phyloP scores from a whole-genome alignment of 2,888 invertebrate species.

The Caenorhabditis panamensis region DNA sequence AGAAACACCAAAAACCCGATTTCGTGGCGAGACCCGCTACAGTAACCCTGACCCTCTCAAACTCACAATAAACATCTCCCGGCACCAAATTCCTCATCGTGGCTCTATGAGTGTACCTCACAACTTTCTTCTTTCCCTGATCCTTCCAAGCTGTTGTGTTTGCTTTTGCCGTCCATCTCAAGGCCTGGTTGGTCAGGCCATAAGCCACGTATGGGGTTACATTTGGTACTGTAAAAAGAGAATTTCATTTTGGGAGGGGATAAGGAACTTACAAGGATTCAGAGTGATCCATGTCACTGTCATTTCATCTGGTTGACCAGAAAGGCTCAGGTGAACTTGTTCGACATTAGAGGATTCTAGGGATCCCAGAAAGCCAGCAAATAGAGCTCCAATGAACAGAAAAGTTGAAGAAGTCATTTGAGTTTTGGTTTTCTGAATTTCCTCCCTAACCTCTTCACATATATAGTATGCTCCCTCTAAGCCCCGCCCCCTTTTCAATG shows the following conservation, averaged over 20 bases:
- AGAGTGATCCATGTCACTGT: slow-evolving; percentile 60
- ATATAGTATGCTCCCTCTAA: slow-evolving; percentile 2
- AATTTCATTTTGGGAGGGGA: no score
- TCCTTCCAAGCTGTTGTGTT: slow-evolving; percentile 33
- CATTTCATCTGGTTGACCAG: slow-evolving; percentile 52
- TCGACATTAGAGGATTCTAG: slow-evolving; percentile 20
- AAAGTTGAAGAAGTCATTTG: background rate
- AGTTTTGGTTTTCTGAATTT: background rate
- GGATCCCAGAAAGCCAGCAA: no score
- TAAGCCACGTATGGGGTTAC: slow-evolving; percentile 34
- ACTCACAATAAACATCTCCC: slow-evolving; percentile 61
- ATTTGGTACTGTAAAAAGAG: slow-evolving; percentile 51
- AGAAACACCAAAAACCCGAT: no score
- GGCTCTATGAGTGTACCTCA: slow-evolving; percentile 49
- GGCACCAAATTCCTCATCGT: slow-evolving; percentile 39
- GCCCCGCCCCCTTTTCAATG: slow-evolving; percentile 20
- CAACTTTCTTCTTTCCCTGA: slow-evolving; percentile 15
- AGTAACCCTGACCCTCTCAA: background rate
- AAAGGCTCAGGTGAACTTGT: slow-evolving; percentile 62
- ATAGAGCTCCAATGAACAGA: no score
- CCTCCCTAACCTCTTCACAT: background rate
- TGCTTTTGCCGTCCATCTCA: slow-evolving; percentile 38
- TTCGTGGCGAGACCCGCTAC: background rate
- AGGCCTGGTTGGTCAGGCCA: slow-evolving; percentile 11
- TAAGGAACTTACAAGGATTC: slow-evolving; percentile 52